A percentile compares a stretch with the other conserved stretches of the same genome.
phyloP scores from a whole-genome alignment of 2,113 vertebrate species.

The Ochotona curzoniae region DNA sequence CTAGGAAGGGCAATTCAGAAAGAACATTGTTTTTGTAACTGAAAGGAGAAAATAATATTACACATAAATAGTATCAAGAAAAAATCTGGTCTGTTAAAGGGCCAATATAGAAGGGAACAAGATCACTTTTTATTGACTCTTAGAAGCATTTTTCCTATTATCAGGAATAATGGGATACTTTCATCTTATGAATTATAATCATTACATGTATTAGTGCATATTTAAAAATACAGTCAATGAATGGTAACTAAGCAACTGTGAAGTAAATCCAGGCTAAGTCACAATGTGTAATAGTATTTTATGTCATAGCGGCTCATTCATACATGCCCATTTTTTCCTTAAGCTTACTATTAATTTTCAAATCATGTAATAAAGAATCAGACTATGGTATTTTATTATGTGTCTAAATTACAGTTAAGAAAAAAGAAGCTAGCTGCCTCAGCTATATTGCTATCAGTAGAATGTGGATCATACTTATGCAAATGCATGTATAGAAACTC shows the following conservation, averaged over 20 bases:
- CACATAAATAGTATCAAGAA: conserved; percentile 41
- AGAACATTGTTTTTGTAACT: neutral
- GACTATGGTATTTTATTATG: conserved; percentile 56
- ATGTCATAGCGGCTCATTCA: conserved; percentile 60
- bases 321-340: conserved; percentile 68
- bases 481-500: conserved; percentile 71
- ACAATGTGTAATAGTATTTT: conserved; percentile 61
- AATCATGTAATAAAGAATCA: conserved; percentile 74
- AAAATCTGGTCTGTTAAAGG: conserved; percentile 63
- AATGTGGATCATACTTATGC: conserved; percentile 47
- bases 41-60: conserved; percentile 33
- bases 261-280: conserved; percentile 59
- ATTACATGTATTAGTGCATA: conserved; percentile 53
- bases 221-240: conserved; percentile 71
- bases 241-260: conserved; percentile 41
- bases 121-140: conserved; percentile 50
- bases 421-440: conserved; percentile 72
- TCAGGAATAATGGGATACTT: conserved; percentile 64
- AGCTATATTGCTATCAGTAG: conserved; percentile 61
- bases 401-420: conserved; percentile 73
- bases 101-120: conserved; percentile 54
- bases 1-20: conserved; percentile 28
- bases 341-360: conserved; percentile 68
- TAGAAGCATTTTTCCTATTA: conserved; percentile 73
- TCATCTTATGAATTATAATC: conserved; percentile 59